Evolutionary conservation across 1,140 invertebrate species (phyloP), one percentile per base, ranked within the genome.

Genomic region (Cotesia typhae): DNA sequence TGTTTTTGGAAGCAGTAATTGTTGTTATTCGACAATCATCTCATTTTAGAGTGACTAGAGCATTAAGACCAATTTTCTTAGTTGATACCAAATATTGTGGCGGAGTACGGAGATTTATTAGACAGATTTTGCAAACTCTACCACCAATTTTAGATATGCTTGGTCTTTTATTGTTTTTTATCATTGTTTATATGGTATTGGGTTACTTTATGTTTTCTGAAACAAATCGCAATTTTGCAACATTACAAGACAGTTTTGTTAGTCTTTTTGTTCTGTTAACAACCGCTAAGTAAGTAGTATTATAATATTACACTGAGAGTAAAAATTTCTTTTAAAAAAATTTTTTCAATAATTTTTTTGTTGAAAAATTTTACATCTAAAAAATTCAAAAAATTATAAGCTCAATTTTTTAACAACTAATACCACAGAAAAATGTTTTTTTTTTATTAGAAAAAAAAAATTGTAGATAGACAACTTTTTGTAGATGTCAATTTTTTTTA

Each of bases 111-210:
- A 84, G 92, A 79, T 93, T 92, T 78, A 92, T 93, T 65, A 81
- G 92, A 75, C 92, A 93, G 83, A 92, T 93, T 76, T 86, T 97
- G 61, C 94, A 96, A 86, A 95, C 94, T 1, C 80, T 97, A 77
- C 95, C 95, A 37, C 95, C 95, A 2, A 96, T 96, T 78, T 84
- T 96, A 67, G 95, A 97, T 81, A 96, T 97, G 94, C 84, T 97
- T 70, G 89, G 92, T 20, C 88, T 97, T 53, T 85, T 96, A 10
- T 86, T 97, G 75, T 96, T 97, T 84, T 94, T 96, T 80, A 93
- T 97, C 74, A 89, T 92, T 4, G 92, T 94, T 35, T 97, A 96
- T 80, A 92, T 94, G 60, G 87, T 96, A 37, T 80, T 95, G 61
- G 94, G 94, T 2, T 96, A 93, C 82, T 96, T 94, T 83, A 84